Percentiles rank a stretch among this genome's conserved stretches.
Evolutionary conservation across 2,888 invertebrate species (phyloP).

Genomic region (Lordiphosa andalusiaca): DNA sequence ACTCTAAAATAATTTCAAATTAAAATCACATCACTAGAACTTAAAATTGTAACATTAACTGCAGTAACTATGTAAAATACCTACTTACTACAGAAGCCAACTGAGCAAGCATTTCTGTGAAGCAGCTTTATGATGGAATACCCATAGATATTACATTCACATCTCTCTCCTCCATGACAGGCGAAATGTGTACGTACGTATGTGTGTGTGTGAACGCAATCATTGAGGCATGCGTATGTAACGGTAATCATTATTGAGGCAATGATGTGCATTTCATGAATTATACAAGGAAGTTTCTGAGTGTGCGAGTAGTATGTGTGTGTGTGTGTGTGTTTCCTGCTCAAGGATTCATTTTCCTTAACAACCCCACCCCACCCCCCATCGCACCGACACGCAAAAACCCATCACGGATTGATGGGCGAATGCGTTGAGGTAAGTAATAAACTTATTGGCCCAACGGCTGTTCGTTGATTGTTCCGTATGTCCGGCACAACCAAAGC

Average conservation of each 20-base stretch:
- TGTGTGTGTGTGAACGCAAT: too few species aligned
- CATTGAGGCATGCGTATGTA: conserved; percentile 7
- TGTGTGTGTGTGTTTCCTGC: conserved; percentile 35
- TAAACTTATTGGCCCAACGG: conserved; percentile 74
- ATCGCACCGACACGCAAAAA: conserved; percentile 1
- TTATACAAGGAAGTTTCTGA: conserved; percentile 43
- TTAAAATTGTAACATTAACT: too few species aligned
- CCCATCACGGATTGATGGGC: conserved; percentile 50
- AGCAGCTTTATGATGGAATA: too few species aligned
- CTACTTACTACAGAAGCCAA: too few species aligned
- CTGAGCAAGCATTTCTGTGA: too few species aligned
- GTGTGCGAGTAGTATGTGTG: conserved; percentile 4
- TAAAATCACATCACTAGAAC: too few species aligned
- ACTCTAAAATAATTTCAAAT: too few species aligned
- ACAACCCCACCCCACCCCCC: conserved; percentile 10
- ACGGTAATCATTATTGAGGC: conserved; percentile 64
- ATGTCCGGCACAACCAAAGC: conserved; percentile 31
- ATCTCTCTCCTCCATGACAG: too few species aligned
- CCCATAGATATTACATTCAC: too few species aligned
- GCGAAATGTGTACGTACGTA: too few species aligned
- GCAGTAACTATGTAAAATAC: too few species aligned
- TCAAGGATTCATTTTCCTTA: conserved; percentile 35
- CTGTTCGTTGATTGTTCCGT: conserved; percentile 59
- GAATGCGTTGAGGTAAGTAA: conserved; percentile 72
- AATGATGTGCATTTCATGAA: conserved; percentile 74